phyloP scores from a whole-genome alignment of 2,888 invertebrate species.

The Trissolcus brochymenae region DNA sequence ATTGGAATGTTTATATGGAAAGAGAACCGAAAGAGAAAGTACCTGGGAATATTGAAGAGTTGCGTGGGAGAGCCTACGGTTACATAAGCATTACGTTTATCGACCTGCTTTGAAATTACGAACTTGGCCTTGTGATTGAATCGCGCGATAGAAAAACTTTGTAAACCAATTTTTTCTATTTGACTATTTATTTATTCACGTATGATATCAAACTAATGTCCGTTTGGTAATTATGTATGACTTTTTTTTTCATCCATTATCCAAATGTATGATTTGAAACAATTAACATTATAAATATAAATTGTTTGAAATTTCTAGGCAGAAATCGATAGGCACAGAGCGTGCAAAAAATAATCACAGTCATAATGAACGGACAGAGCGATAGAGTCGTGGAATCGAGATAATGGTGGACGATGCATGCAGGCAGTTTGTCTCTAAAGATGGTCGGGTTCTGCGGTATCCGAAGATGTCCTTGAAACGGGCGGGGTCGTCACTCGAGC shows the following conservation, averaged over 20 bases:
- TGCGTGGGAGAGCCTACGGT: conserved; percentile 46
- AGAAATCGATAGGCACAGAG: neutral
- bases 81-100: conserved; percentile 55
- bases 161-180: neutral
- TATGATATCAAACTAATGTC: neutral
- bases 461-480: conserved; percentile 74
- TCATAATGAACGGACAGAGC: conserved; percentile 55
- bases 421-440: conserved; percentile 66
- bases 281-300: too few species aligned
- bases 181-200: neutral
- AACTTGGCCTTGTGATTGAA: conserved; percentile 33
- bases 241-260: too few species aligned
- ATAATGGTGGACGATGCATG: conserved; percentile 64
- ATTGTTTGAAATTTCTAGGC: too few species aligned
- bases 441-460: conserved; percentile 69
- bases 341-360: conserved; percentile 37
- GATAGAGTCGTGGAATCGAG: conserved; percentile 62
- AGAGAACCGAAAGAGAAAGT: conserved; percentile 58
- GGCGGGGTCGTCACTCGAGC: conserved; percentile 76
- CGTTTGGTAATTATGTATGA: neutral
- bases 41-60: conserved; percentile 42
- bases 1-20: conserved; percentile 55
- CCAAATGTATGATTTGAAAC: too few species aligned
- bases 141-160: neutral
- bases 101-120: conserved; percentile 39